Percentiles rank a stretch among this genome's conserved stretches.
Conservation (phyloP, 2,797 vertebrate species). For the Craterocephalus amniculus region DNA sequence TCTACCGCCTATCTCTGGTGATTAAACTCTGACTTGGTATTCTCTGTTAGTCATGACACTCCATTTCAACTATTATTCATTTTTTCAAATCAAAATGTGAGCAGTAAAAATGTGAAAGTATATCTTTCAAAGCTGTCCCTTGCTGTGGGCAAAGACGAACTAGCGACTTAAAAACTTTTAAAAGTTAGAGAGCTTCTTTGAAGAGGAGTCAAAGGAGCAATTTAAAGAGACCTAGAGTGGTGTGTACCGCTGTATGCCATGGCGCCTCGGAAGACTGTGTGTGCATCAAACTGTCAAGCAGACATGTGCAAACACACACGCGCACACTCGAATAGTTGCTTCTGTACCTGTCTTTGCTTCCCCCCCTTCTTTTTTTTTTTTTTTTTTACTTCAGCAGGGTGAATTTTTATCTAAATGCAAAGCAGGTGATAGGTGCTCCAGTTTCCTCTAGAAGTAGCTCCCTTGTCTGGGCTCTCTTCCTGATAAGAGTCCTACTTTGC, state of each 20-base stretch:
- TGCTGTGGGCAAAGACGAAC: slow-evolving; percentile 81
- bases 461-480: slow-evolving; percentile 87
- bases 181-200: slow-evolving; percentile 77
- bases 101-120: slow-evolving; percentile 73
- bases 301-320: slow-evolving; percentile 65
- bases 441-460: slow-evolving; percentile 86
- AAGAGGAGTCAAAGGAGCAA: slow-evolving; percentile 82
- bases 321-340: slow-evolving; percentile 74
- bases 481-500: slow-evolving; percentile 88
- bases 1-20: slow-evolving; percentile 64
- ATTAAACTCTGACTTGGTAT: slow-evolving; percentile 79
- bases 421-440: slow-evolving; percentile 88
- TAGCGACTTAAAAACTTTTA: slow-evolving; percentile 73
- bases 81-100: slow-evolving; percentile 68
- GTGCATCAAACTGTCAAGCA: slow-evolving; percentile 62
- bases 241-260: slow-evolving; percentile 63
- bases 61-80: slow-evolving; percentile 75
- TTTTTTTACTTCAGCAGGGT: slow-evolving; percentile 79
- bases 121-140: slow-evolving; percentile 81
- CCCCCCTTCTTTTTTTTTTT: slow-evolving; percentile 54
- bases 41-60: slow-evolving; percentile 66
- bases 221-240: slow-evolving; percentile 81
- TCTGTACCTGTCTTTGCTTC: slow-evolving; percentile 79
- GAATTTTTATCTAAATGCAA: slow-evolving; percentile 89
- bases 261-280: slow-evolving; percentile 44